Evolutionary conservation across 2,888 invertebrate genomes (phyloP).

Genomic region (Emmelina monodactyla): DNA sequence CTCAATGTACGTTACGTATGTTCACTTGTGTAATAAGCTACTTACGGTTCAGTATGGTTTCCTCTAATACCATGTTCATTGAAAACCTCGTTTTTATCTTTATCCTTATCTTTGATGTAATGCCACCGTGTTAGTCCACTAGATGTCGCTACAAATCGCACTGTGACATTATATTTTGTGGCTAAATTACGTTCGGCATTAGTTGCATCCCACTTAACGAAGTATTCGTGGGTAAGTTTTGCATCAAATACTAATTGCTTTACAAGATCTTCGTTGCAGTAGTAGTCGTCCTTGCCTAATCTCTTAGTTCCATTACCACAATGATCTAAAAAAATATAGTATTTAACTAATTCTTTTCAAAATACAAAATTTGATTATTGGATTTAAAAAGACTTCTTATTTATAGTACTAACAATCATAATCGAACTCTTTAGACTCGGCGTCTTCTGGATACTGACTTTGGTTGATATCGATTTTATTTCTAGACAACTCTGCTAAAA

Average conservation of each 20-base stretch:
- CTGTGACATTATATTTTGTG: conserved; percentile 72
- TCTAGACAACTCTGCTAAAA: conserved; percentile 71
- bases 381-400: too few relatives aligned
- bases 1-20: not conserved
- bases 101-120: conserved; percentile 63
- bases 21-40: conserved; percentile 8
- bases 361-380: not conserved
- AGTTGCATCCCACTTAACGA: conserved; percentile 61
- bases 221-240: conserved; percentile 70
- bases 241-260: conserved; percentile 89
- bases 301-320: conserved; percentile 70
- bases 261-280: conserved; percentile 85
- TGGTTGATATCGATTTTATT: conserved; percentile 48
- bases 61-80: conserved; percentile 37
- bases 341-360: conserved; percentile 2
- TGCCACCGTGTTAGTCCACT: conserved; percentile 91
- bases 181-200: conserved; percentile 64
- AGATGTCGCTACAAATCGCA: conserved; percentile 87
- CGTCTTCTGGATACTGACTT: conserved; percentile 41
- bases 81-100: conserved; percentile 60
- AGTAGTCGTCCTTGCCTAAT: conserved; percentile 76
- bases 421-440: conserved; percentile 20
- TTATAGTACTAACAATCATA: too few relatives aligned
- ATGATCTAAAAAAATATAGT: conserved; percentile 55
- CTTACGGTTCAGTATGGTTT: conserved; percentile 41